Conservation (phyloP, 2,797 vertebrate species). For the Meriones psammophilus region DNA sequence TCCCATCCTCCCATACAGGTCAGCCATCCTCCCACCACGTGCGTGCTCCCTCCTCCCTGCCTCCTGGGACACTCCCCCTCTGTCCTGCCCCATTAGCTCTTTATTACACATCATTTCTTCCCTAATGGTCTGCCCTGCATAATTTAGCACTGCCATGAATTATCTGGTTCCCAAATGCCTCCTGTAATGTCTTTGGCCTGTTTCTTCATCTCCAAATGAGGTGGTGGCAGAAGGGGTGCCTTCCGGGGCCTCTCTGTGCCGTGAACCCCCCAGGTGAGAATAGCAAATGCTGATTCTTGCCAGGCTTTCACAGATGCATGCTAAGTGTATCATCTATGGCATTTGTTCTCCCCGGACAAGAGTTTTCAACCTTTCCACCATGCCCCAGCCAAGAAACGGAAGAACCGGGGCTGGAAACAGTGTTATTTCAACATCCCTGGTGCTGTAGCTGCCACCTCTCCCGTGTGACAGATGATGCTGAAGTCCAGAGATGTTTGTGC, state of each 20-base stretch:
- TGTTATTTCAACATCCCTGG: background rate
- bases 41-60: background rate
- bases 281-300: background rate
- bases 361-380: background rate
- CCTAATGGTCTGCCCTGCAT: background rate
- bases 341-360: background rate
- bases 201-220: background rate
- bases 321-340: too few species aligned
- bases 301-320: background rate
- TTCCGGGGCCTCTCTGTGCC: background rate
- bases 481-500: conserved; percentile 6
- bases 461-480: too few species aligned
- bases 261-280: background rate
- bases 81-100: conserved; percentile 14
- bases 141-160: background rate
- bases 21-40: rapidly evolving
- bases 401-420: background rate
- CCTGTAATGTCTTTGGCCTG: conserved; percentile 2
- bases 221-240: background rate
- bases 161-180: background rate
- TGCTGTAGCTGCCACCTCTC: background rate
- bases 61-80: background rate
- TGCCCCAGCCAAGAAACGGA: background rate
- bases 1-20: background rate
- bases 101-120: background rate